Evolutionary conservation across 2,888 invertebrate species (phyloP).

Genomic region (Cacoxenus indagator): DNA sequence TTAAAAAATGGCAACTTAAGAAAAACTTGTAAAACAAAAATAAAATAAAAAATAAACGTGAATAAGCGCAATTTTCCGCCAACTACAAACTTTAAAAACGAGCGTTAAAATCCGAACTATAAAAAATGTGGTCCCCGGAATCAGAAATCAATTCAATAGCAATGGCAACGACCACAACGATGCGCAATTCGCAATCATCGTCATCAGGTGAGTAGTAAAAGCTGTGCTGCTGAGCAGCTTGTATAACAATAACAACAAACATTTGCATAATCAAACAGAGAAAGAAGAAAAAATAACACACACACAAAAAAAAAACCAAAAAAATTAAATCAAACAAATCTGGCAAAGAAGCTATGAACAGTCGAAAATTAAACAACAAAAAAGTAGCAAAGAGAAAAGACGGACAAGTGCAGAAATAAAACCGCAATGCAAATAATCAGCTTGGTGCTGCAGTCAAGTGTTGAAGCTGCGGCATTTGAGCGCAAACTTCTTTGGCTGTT

Average conservation of each 20-base stretch:
- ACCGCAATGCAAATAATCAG: constrained; percentile 20
- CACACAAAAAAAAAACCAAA: background rate
- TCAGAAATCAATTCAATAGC: constrained; percentile 88
- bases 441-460: constrained; percentile 3
- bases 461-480: background rate
- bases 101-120: constrained; percentile 21
- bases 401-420: background rate
- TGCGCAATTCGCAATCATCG: constrained; percentile 79
- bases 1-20: constrained; percentile 36
- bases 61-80: background rate
- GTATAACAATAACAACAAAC: background rate
- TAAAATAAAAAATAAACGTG: constrained; percentile 6
- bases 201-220: constrained; percentile 78
- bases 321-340: background rate
- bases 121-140: constrained; percentile 78
- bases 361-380: no score
- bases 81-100: no score
- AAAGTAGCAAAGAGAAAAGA: background rate
- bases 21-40: constrained; percentile 29
- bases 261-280: background rate
- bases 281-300: background rate
- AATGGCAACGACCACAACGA: constrained; percentile 80
- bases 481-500: background rate
- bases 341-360: no score
- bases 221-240: background rate